Conservation (phyloP, 2,113 vertebrate species). For the Tricholaema leucomelas region DNA sequence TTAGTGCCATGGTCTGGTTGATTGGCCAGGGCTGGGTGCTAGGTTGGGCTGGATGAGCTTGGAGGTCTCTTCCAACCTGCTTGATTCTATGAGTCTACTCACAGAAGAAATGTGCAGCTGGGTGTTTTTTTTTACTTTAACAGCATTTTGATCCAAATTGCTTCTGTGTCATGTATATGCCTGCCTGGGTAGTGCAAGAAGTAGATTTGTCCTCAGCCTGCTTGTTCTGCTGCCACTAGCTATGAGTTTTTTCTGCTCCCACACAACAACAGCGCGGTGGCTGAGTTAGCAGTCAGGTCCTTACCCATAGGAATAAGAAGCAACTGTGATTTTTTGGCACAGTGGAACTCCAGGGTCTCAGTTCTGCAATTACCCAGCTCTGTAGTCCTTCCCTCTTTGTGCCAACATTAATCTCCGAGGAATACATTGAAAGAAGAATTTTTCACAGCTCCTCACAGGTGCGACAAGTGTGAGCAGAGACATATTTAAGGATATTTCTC, state of each 20-base stretch:
- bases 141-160: not conserved
- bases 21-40: no score
- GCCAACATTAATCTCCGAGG: not conserved
- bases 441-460: not conserved
- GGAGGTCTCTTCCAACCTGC: no score
- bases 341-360: not conserved
- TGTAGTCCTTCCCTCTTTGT: not conserved
- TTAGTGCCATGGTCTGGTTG: no score
- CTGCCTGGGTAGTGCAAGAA: not conserved
- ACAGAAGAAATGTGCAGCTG: not conserved
- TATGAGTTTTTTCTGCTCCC: not conserved
- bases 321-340: not conserved
- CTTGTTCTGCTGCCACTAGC: not conserved
- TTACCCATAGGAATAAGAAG: not conserved
- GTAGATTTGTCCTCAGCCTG: not conserved
- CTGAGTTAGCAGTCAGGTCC: not conserved
- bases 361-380: not conserved
- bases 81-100: not conserved
- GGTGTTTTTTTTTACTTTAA: not conserved
- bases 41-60: no score
- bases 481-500: not conserved
- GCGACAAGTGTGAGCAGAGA: not conserved
- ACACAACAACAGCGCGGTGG: no score
- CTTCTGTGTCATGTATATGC: not conserved
- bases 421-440: not conserved